A percentile compares a stretch with the other conserved stretches of the same genome.
Evolutionary conservation across 2,113 vertebrate species (phyloP).

Genomic region (Diglossa brunneiventris): DNA sequence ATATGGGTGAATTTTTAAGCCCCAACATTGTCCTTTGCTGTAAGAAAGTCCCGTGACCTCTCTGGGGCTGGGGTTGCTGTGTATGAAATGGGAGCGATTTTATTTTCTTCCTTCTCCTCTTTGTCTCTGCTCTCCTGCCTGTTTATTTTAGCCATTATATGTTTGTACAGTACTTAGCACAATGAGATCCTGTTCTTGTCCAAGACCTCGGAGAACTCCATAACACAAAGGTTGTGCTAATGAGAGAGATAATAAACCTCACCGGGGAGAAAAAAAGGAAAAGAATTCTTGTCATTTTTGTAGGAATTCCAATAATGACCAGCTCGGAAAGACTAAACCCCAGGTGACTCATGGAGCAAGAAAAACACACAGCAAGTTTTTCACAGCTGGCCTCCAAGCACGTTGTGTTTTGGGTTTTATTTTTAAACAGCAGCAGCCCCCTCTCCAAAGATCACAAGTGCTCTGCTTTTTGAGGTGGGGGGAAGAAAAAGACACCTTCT

Average conservation of each 20-base stretch:
- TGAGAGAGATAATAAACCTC: conserved; percentile 49
- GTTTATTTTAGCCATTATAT: conserved; percentile 40
- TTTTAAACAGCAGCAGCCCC: not conserved
- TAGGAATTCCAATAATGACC: conserved; percentile 24
- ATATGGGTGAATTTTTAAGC: not conserved
- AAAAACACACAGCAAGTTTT: not conserved
- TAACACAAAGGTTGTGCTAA: conserved; percentile 33
- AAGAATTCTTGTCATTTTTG: conserved; percentile 23
- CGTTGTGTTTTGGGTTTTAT: not conserved
- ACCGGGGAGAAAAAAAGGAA: not conserved
- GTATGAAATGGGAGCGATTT: not conserved
- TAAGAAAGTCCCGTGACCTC: not conserved
- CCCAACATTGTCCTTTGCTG: not conserved
- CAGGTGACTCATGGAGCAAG: conserved; percentile 13
- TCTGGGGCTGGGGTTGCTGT: not conserved
- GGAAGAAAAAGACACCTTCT: not conserved
- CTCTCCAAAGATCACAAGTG: not conserved
- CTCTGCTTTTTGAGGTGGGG: not conserved
- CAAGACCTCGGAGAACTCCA: conserved; percentile 3
- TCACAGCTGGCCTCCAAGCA: not conserved
- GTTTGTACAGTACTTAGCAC: conserved; percentile 47
- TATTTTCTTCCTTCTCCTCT: not conserved
- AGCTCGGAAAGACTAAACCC: not conserved
- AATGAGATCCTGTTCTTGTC: conserved; percentile 54
- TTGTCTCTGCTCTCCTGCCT: not conserved